phyloP scores from a whole-genome alignment of 2,113 vertebrate genomes.

The Pungitius pungitius region DNA sequence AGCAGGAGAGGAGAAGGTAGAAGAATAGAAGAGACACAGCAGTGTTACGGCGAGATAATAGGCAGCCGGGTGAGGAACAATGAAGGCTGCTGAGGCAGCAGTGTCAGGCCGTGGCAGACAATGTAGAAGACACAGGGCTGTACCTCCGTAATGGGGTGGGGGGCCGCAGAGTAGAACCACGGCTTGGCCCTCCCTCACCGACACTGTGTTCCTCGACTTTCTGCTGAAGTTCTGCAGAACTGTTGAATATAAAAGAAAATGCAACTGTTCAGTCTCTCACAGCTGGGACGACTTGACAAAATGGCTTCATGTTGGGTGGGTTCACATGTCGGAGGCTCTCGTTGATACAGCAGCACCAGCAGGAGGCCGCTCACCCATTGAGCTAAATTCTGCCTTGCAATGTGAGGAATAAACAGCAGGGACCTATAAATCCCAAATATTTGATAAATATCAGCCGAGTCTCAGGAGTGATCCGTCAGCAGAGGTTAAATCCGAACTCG shows the following conservation, averaged over 20 bases:
- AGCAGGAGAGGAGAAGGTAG: conserved; percentile 15
- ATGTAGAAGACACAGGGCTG: conserved; percentile 24
- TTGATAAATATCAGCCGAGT: conserved; percentile 69
- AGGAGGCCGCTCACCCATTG: conserved; percentile 18
- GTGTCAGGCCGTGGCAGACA: conserved; percentile 33
- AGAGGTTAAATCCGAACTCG: conserved; percentile 50
- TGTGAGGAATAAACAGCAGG: conserved; percentile 47
- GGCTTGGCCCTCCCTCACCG: conserved; percentile 88
- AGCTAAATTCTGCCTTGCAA: conserved; percentile 64
- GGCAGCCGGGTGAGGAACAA: conserved; percentile 50
- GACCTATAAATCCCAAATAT: conserved; percentile 53
- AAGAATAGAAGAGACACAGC: conserved; percentile 49
- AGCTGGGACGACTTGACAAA: conserved; percentile 23
- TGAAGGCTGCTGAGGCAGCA: conserved; percentile 56
- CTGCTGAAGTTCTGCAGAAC: conserved; percentile 88
- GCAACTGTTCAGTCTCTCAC: conserved; percentile 29
- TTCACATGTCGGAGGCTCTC: conserved; percentile 4
- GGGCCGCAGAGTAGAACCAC: conserved; percentile 89
- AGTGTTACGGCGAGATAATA: conserved; percentile 53
- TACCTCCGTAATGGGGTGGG: conserved; percentile 88
- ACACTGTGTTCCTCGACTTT: conserved; percentile 83
- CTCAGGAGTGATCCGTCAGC: conserved; percentile 54
- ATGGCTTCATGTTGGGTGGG: conserved; percentile 15
- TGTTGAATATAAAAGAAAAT: conserved; percentile 60
- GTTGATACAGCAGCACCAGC: conserved; percentile 24